Conservation (phyloP, 2,113 vertebrate genomes). For the Oncorhynchus kisutch region DNA sequence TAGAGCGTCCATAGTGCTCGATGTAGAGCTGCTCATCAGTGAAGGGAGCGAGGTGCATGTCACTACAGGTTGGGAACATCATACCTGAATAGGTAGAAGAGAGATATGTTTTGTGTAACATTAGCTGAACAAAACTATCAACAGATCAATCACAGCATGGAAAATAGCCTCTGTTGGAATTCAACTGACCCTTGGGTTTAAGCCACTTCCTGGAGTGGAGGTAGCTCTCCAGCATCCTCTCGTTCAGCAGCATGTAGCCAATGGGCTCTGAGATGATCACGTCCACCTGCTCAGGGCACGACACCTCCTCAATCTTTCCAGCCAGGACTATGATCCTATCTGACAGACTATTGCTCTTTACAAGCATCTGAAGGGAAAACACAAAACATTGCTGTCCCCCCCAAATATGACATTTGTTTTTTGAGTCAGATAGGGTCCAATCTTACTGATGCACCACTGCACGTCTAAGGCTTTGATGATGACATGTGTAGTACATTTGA, state of each 20-base stretch:
- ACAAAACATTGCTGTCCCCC: neutral
- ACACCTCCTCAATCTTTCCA: constrained; percentile 76
- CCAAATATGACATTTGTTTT: neutral
- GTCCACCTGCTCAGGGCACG: constrained; percentile 74
- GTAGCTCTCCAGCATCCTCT: constrained; percentile 77
- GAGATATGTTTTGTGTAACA: too few species aligned
- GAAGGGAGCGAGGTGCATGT: constrained; percentile 82
- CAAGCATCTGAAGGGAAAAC: constrained; percentile 68
- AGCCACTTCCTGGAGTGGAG: constrained; percentile 80
- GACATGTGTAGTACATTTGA: neutral
- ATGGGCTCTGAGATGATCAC: constrained; percentile 81
- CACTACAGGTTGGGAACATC: constrained; percentile 75
- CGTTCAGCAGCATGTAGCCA: constrained; percentile 80
- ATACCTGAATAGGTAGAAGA: constrained; percentile 55
- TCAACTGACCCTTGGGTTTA: constrained; percentile 71
- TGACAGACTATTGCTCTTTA: constrained; percentile 74
- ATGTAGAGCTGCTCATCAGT: constrained; percentile 81
- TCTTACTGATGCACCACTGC: neutral
- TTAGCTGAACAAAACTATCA: too few species aligned
- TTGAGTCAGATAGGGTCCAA: neutral
- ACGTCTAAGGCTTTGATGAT: neutral
- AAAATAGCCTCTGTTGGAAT: too few species aligned
- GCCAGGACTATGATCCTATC: constrained; percentile 74
- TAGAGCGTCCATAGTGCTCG: constrained; percentile 76
- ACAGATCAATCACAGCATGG: too few species aligned